These are phyloP conservation scores for Trochalopteron elliotii DNA, from an alignment of 2,113 vertebrate species.

Conservation along the genomic window DNA sequence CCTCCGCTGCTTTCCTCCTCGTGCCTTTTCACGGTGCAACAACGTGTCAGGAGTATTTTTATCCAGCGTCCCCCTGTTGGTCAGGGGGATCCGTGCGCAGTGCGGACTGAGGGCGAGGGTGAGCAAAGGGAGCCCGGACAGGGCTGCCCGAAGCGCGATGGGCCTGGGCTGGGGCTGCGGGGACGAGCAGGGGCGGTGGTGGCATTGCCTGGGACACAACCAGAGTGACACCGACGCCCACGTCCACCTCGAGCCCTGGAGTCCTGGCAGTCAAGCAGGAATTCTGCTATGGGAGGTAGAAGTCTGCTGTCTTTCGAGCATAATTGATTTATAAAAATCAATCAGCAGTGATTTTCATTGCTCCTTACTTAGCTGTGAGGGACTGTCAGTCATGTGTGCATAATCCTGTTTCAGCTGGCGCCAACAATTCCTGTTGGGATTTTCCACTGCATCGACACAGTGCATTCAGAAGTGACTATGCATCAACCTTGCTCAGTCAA, in stretches of 20 bases:
- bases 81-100: not conserved
- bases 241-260: rapidly evolving
- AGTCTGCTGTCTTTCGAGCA: not conserved
- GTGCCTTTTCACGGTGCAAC: rapidly evolving
- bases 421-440: not conserved
- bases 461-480: not conserved
- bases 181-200: rapidly evolving
- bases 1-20: not conserved
- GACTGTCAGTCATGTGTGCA: not conserved
- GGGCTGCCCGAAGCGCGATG: rapidly evolving
- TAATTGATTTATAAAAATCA: not conserved
- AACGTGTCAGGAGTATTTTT: rapidly evolving
- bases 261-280: not conserved
- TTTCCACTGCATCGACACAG: not conserved
- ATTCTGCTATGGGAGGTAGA: not conserved
- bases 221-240: not conserved
- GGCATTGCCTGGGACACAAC: not conserved
- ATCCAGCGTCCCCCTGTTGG: not conserved
- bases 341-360: not conserved
- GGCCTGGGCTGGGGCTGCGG: rapidly evolving
- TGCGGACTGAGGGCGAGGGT: rapidly evolving
- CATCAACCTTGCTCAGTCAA: not conserved
- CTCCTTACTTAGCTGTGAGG: not conserved
- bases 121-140: rapidly evolving
- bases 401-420: constrained; percentile 5